Evolutionary conservation across 2,113 vertebrate species (phyloP), one percentile per base, ranked within the genome.

Genomic region (Rhegmatorhina hoffmannsi): DNA sequence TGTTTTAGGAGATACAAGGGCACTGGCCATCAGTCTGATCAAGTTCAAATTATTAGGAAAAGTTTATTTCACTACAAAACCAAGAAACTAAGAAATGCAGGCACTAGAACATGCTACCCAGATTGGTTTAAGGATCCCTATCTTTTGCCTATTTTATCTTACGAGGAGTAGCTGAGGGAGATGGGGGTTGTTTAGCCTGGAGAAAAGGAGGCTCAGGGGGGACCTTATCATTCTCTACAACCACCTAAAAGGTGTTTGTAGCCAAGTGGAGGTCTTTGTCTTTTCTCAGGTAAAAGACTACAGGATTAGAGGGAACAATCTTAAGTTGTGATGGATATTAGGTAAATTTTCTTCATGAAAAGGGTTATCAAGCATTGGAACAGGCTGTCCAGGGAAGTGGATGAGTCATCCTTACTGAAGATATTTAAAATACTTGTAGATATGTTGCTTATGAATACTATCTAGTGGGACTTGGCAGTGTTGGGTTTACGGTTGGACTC

Each of bases 401-500:
- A 29, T 31, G 20, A 68, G 11, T 68, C 43, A 84, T 12, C 24
- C 16, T 34, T 33, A 13, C 28, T 23, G 11, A 6, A 38, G 7
- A 11, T 50, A 63, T 69, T 59, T 21, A 53, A 66, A 59, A 67
- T 38, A 1, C 3, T 19, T 21, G 15, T 52, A 66, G 24, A 55
- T 26, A 4, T 44, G 3, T 4, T 18, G 2, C 17, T 67, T 66
- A 50, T 4, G 16, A 33, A 55, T 10, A 55, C 10, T 23, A 17
- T 24, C 49, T 38, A 58, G 43, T 60, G 24, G 8, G 33, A 82
- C 14, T 73, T 77, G 33, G 24, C 6, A 59, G 23, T n/a, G 55
- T 9, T 31, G 23, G 3, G 4, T 64, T 84, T 31, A 23, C 2
- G 0, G n/a, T 17, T 47, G 26, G 26, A 64, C 26, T 14, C 0